These are phyloP conservation scores for Hypomecis atomaria DNA, from an alignment of 2,888 invertebrate genomes.

Conservation along the genomic window DNA sequence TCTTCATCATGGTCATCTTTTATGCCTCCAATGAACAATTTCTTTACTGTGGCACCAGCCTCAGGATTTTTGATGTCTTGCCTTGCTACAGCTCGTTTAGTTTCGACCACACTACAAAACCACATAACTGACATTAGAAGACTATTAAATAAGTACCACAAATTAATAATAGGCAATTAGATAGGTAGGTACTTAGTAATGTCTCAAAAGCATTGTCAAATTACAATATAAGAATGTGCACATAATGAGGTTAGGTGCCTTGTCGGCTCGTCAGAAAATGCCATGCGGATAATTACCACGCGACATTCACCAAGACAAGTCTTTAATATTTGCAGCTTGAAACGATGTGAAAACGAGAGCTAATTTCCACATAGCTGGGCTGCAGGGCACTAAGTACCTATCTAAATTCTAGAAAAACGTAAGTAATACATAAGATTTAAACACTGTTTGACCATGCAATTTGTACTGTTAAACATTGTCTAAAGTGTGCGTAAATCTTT, in stretches of 20 bases:
- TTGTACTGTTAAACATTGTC: too few species aligned
- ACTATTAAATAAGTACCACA: neutral
- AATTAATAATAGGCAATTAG: neutral
- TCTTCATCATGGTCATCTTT: slow-evolving; percentile 98
- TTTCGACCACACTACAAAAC: slow-evolving; percentile 92
- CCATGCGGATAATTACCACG: slow-evolving; percentile 63
- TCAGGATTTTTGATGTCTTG: slow-evolving; percentile 96
- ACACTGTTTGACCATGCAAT: too few species aligned
- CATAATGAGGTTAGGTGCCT: slow-evolving; percentile 1
- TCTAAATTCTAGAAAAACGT: too few species aligned
- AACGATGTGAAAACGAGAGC: slow-evolving; percentile 73
- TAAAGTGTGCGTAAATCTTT: too few species aligned
- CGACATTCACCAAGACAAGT: slow-evolving; percentile 79
- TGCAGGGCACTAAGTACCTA: slow-evolving; percentile 52
- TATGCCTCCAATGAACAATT: slow-evolving; percentile 97
- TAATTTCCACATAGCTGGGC: slow-evolving; percentile 75
- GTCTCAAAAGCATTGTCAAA: too few species aligned
- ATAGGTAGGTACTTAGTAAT: neutral
- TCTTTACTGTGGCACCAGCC: slow-evolving; percentile 96
- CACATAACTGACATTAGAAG: neutral
- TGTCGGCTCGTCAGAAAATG: slow-evolving; percentile 80
- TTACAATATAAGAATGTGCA: too few species aligned
- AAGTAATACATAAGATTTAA: too few species aligned
- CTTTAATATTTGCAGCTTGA: slow-evolving; percentile 72
- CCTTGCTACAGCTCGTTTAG: slow-evolving; percentile 97